These are phyloP conservation scores for Dynastes hyllus DNA, from an alignment of 2,888 invertebrate genomes.

Conservation along the genomic window DNA sequence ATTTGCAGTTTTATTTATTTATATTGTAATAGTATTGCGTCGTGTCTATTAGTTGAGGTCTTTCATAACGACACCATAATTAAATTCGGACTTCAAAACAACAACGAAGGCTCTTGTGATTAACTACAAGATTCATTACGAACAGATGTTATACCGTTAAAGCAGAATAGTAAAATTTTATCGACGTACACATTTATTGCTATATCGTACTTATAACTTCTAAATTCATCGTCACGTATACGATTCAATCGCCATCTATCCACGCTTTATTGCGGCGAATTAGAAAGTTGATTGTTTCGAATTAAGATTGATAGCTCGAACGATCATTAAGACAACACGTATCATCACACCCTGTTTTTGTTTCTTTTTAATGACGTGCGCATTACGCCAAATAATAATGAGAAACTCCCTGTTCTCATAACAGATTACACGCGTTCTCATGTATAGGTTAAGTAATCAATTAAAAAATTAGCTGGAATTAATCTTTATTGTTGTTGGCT, in stretches of 20 bases:
- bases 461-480: slow-evolving; percentile 27
- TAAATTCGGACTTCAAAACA: no score
- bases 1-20: neutral
- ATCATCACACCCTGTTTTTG: slow-evolving; percentile 25
- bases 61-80: no score
- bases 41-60: no score
- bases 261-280: slow-evolving; percentile 4
- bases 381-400: slow-evolving; percentile 39
- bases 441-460: slow-evolving; percentile 40
- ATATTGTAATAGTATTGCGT: no score
- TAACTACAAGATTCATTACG: no score
- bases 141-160: no score
- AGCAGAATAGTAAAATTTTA: no score
- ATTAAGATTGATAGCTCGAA: slow-evolving; percentile 38
- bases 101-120: no score
- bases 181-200: no score
- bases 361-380: slow-evolving; percentile 3
- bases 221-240: neutral
- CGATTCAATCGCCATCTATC: neutral
- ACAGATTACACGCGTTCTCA: slow-evolving; percentile 12
- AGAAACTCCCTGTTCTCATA: slow-evolving; percentile 27
- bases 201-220: neutral
- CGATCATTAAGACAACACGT: slow-evolving; percentile 7
- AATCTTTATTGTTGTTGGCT: slow-evolving; percentile 23
- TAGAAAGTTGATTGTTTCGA: slow-evolving; percentile 38